Conservation (phyloP, 2,888 invertebrate species). For the Xanthorhoe spadicearia region DNA sequence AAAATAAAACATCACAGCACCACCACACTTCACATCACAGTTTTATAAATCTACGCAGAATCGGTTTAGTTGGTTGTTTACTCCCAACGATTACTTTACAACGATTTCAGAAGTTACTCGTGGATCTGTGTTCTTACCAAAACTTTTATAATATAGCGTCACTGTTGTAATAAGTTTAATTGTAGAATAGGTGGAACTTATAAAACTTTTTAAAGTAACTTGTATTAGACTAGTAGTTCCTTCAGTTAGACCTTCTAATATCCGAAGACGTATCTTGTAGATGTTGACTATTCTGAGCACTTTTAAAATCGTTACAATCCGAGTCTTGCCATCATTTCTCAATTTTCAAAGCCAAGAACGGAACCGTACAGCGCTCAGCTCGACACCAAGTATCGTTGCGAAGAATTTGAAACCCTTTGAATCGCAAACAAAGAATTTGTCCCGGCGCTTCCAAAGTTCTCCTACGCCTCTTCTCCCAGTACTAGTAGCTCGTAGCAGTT, state of each 20-base stretch:
- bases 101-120: background rate
- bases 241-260: background rate
- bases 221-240: background rate
- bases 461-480: constrained; percentile 43
- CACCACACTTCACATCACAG: constrained; percentile 32
- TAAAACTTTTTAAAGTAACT: too few relatives aligned
- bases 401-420: constrained; percentile 30
- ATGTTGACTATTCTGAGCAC: background rate
- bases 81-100: too few relatives aligned
- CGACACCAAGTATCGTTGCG: constrained; percentile 11
- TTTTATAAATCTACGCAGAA: background rate
- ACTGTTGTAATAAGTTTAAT: background rate
- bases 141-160: background rate
- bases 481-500: constrained; percentile 74
- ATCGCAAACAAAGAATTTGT: constrained; percentile 30
- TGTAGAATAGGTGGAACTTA: background rate
- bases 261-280: background rate
- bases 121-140: background rate
- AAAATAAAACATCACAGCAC: constrained; percentile 37
- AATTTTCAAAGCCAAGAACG: background rate
- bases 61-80: background rate
- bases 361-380: background rate
- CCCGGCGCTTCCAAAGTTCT: constrained; percentile 10
- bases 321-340: constrained; percentile 6
- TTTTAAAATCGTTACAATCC: background rate